A percentile compares a stretch with the other conserved stretches of the same genome.
These are phyloP conservation scores for Strix uralensis DNA, from an alignment of 2,113 vertebrate species.

Conservation along the genomic window DNA sequence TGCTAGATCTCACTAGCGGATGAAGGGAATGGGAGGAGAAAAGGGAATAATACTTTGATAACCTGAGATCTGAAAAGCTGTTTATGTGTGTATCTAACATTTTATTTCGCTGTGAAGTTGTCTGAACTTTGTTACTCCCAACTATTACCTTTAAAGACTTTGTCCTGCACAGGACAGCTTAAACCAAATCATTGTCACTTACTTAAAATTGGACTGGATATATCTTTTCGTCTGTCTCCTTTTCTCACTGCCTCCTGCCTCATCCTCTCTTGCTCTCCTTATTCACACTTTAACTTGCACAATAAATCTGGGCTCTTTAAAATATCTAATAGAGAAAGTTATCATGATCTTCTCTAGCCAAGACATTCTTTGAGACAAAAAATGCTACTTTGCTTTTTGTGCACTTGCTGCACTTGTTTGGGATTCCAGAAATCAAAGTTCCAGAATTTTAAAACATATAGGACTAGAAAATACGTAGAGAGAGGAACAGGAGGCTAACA, in stretches of 20 bases:
- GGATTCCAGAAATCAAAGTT: neutral
- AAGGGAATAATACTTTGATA: neutral
- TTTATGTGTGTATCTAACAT: neutral
- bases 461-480: neutral
- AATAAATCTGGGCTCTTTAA: neutral
- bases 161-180: neutral
- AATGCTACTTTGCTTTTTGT: neutral
- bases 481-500: neutral
- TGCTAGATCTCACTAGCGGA: neutral
- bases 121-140: neutral
- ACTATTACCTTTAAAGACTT: neutral
- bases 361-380: neutral
- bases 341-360: neutral
- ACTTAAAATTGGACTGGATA: neutral
- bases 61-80: neutral
- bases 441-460: neutral
- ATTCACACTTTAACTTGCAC: neutral
- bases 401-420: neutral
- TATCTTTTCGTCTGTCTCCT: neutral
- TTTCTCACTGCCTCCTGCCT: neutral
- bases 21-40: neutral
- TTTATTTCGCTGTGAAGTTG: neutral
- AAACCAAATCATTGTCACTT: neutral
- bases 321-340: neutral
- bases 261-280: neutral